Conservation (phyloP, 2,888 invertebrate species). For the Drosophila peninsularis region DNA sequence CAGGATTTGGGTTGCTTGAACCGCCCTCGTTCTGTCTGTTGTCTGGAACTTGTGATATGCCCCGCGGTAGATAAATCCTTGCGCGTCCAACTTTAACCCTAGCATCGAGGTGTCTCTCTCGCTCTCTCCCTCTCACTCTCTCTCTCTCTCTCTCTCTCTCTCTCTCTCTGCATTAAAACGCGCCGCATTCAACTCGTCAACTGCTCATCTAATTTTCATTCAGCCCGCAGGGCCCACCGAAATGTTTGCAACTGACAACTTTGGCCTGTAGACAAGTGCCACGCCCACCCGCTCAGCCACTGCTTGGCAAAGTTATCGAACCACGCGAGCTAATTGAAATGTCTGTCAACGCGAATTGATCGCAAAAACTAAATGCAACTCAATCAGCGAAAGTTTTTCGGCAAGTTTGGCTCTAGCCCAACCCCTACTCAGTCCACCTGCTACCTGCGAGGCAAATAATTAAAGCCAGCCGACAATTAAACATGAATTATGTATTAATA, state of each 20-base stretch:
- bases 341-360: constrained; percentile 68
- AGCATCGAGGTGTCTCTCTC: neutral
- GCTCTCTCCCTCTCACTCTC: neutral
- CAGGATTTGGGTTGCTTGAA: neutral
- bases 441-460: constrained; percentile 38
- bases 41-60: neutral
- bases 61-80: constrained; percentile 1
- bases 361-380: constrained; percentile 70
- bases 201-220: constrained; percentile 70
- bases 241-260: constrained; percentile 59
- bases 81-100: constrained; percentile 2
- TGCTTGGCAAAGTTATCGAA: neutral
- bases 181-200: constrained; percentile 63
- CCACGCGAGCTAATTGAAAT: constrained; percentile 71
- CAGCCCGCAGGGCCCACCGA: constrained; percentile 37
- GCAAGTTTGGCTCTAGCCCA: constrained; percentile 40
- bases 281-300: neutral
- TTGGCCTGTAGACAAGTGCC: constrained; percentile 3
- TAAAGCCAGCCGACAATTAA: constrained; percentile 69
- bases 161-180: constrained; percentile 20
- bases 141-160: neutral
- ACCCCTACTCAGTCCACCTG: no score
- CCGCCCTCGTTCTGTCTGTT: constrained; percentile 3
- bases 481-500: constrained; percentile 79
- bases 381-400: constrained; percentile 77